Conservation (phyloP, 1,140 invertebrate genomes). For the Ctenoplectra terminalis region DNA sequence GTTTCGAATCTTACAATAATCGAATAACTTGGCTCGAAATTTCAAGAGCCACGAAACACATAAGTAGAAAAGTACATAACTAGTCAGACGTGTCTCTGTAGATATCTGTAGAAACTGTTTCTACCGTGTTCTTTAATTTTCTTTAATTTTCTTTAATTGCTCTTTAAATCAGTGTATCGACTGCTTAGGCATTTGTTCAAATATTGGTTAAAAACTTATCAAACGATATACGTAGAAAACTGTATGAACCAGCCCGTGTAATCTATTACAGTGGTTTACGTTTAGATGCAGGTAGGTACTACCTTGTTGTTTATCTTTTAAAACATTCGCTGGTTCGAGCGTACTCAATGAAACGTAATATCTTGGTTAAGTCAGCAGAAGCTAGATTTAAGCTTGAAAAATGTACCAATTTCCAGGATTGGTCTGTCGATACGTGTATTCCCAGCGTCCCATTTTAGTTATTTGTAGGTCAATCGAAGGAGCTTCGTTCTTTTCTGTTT, state of each 20-base stretch:
- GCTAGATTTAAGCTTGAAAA: neutral
- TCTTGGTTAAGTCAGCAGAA: neutral
- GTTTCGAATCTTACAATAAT: neutral
- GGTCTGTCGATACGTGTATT: neutral
- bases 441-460: conserved; percentile 4
- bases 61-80: neutral
- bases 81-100: neutral
- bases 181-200: too few species aligned
- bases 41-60: too few species aligned
- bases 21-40: neutral
- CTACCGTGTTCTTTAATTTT: neutral
- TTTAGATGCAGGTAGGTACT: neutral
- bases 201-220: too few species aligned
- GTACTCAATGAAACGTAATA: neutral
- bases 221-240: neutral
- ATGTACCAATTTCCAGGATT: neutral
- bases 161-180: too few species aligned
- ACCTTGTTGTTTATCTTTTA: too few species aligned
- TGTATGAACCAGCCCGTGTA: neutral
- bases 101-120: neutral
- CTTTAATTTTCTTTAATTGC: too few species aligned
- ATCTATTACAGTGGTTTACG: neutral
- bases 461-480: conserved; percentile 38
- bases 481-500: neutral
- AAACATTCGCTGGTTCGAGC: neutral